Evolutionary conservation across 2,113 vertebrate genomes (phyloP).

Genomic region (Aegotheles bennettii): DNA sequence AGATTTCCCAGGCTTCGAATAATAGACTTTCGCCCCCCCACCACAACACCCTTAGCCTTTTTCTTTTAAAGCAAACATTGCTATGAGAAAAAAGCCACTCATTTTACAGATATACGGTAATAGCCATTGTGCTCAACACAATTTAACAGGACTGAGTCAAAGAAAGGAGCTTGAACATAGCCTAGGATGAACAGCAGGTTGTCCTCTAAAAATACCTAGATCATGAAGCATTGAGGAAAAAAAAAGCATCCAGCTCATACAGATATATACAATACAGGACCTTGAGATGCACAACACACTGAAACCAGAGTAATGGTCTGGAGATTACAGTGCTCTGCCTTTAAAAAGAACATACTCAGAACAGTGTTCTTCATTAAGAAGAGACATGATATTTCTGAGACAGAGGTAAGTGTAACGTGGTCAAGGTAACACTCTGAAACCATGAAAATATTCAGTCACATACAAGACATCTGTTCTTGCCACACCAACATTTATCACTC

Average conservation of each 20-base stretch:
- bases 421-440: not conserved
- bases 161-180: not conserved
- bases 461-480: not conserved
- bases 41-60: accelerated
- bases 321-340: not conserved
- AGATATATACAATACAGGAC: not conserved
- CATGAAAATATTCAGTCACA: not conserved
- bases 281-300: not conserved
- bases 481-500: not conserved
- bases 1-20: not conserved
- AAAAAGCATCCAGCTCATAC: not conserved
- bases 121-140: not conserved
- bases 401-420: not conserved
- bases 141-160: not conserved
- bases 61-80: not conserved
- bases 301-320: not conserved
- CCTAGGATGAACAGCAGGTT: not conserved
- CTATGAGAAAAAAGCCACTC: not conserved
- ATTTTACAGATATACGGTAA: not conserved
- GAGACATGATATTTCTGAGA: not conserved
- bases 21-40: not conserved
- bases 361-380: not conserved
- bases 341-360: not conserved
- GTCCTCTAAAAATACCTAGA: not conserved
- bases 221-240: not conserved